Evolutionary conservation across 2,113 vertebrate genomes (phyloP).

Genomic region (Corythornis vintsioides): DNA sequence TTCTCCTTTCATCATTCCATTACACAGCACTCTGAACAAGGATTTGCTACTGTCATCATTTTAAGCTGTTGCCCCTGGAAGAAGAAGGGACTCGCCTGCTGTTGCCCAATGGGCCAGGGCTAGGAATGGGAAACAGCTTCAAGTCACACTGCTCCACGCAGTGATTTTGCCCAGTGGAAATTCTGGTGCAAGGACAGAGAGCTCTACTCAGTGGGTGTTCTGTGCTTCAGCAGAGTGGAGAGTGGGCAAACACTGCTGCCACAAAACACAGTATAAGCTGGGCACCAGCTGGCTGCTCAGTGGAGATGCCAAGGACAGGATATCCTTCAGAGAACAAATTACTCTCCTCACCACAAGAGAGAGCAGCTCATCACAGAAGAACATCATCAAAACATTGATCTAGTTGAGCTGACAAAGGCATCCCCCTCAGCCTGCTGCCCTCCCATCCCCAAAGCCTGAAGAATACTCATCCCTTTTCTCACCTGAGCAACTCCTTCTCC

Average conservation of each 20-base stretch:
- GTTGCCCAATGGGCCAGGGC: not conserved
- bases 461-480: not conserved
- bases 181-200: not conserved
- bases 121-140: not conserved
- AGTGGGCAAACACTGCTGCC: not conserved
- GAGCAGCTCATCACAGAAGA: not conserved
- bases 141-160: not conserved
- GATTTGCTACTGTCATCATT: not conserved
- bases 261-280: not conserved
- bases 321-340: not conserved
- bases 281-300: not conserved
- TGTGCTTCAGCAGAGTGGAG: not conserved
- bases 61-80: not conserved
- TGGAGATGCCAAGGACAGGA: not conserved
- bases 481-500: slow-evolving; percentile 93
- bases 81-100: not conserved
- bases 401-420: not conserved
- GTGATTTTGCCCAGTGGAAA: not conserved
- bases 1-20: slow-evolving; percentile 6
- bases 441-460: not conserved
- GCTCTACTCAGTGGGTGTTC: not conserved
- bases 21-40: not conserved
- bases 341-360: not conserved
- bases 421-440: not conserved
- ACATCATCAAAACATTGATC: not conserved